Base-by-base conservation (phyloP, 2,888 invertebrate species). In the Muscina levida region DNA sequence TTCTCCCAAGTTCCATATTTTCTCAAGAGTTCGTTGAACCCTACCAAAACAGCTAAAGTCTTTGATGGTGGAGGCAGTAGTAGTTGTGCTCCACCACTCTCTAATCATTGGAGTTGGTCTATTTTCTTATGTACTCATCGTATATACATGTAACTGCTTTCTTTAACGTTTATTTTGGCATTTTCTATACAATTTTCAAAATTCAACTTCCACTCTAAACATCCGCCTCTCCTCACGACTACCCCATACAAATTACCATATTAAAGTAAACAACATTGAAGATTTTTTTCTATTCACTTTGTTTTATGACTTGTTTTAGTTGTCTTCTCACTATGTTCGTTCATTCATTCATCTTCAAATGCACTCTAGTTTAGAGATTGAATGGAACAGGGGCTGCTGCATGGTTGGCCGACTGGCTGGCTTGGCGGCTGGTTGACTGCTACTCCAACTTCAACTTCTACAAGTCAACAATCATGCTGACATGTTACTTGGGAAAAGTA, bases 21-120 rank as follows among this genome's bases (percentile, higher is more conserved):
- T 31, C 31, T 44, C 42, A 68, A 44, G 44, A 53, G 76, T 76
- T 76, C 76, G 71, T 71, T 71, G 76, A 44, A 26, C 71, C 56
- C 22, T 76, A 22, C 15, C 15, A 57, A 42, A 17, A 59, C 57
- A 68, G 22, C 1, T n/a, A 8, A 5, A 31, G 31, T 5, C n/a
- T 31, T 5, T 31, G 31, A 31, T 31, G 31, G 31, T n/a, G n/a
- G n/a, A n/a, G n/a, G n/a, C n/a, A n/a, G n/a, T n/a, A 31, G 31
- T 31, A 22, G 44, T 22, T 5, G 8, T 44, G 19, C 37, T 13
- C 4, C 13, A n/a, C n/a, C n/a, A n/a, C 53, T 31, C 17, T 56
- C 48, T 68, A 22, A 0, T 13, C 42, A 39, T 4, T 13, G n/a
- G 24, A 31, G n/a, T 68, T 75, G 67, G 48, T 31, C 48, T 75